Evolutionary conservation across 2,113 vertebrate genomes (phyloP).

Genomic region (Scartelaos histophorus): DNA sequence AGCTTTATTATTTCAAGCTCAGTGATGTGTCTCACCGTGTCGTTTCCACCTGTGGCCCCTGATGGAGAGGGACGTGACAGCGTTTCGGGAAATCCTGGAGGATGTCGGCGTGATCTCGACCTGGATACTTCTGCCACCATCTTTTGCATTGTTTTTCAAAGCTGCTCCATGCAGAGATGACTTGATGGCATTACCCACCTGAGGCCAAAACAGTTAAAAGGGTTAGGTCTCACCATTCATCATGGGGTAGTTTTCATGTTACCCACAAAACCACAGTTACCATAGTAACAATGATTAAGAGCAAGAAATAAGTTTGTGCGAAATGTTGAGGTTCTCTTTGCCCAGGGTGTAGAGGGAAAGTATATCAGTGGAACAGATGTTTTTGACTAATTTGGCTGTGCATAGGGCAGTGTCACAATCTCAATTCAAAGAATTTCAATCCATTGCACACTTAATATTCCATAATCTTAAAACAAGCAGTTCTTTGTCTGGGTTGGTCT

Average conservation of each 20-base stretch:
- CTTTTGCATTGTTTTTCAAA: conserved; percentile 91
- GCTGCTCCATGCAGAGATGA: conserved; percentile 88
- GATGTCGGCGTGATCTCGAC: conserved; percentile 97
- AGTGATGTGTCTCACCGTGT: conserved; percentile 83
- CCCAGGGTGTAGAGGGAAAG: too few relatives aligned
- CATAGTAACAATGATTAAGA: neutral
- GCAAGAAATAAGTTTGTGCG: neutral
- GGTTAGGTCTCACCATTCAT: neutral
- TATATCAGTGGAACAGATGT: too few relatives aligned
- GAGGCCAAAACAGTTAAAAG: conserved; percentile 2
- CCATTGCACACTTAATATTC: conserved; percentile 23
- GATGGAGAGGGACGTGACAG: conserved; percentile 97
- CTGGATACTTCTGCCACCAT: conserved; percentile 92
- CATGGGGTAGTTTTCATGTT: neutral
- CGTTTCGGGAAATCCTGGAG: conserved; percentile 96
- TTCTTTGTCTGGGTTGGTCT: conserved; percentile 52
- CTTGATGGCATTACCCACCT: conserved; percentile 98
- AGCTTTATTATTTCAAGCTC: neutral
- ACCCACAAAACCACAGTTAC: neutral
- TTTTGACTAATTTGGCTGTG: too few relatives aligned
- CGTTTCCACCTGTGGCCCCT: conserved; percentile 98
- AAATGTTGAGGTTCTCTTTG: neutral
- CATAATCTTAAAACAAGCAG: conserved; percentile 42
- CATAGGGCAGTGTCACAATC: neutral
- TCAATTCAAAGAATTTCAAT: conserved; percentile 1